These are phyloP conservation scores for Eretmocerus hayati DNA, from an alignment of 2,888 invertebrate species.

Conservation along the genomic window DNA sequence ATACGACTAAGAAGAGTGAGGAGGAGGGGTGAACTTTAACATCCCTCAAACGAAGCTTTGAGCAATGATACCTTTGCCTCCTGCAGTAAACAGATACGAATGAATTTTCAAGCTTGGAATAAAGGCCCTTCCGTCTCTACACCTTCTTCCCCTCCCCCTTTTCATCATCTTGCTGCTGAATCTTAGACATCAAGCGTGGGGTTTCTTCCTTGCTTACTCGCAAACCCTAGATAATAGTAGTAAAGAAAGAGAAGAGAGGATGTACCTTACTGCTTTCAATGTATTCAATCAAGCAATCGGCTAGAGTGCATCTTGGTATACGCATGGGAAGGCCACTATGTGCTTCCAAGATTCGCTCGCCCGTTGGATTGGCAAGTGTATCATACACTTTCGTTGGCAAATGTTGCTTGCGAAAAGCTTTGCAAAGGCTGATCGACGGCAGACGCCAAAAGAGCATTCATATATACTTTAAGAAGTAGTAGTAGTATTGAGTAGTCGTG, in stretches of 20 bases:
- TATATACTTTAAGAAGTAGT: no score
- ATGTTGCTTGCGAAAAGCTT: no score
- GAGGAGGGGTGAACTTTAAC: constrained; percentile 16
- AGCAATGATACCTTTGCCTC: constrained; percentile 19
- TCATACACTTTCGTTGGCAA: no score
- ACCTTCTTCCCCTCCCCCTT: neutral
- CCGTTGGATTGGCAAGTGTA: no score
- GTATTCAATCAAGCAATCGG: constrained; percentile 31
- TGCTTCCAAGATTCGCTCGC: no score
- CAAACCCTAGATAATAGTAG: neutral
- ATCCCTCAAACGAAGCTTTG: constrained; percentile 14
- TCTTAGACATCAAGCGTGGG: no score
- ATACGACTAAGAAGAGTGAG: no score
- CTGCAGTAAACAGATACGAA: constrained; percentile 24
- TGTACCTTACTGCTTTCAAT: constrained; percentile 7
- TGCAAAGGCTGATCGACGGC: no score
- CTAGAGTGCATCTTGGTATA: constrained; percentile 25
- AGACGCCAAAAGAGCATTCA: no score
- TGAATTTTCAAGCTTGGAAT: constrained; percentile 21
- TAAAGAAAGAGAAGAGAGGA: no score
- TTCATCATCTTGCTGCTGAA: neutral
- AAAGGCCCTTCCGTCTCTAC: neutral
- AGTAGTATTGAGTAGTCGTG: no score
- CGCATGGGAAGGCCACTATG: no score
- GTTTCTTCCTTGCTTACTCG: neutral